phyloP scores from a whole-genome alignment of 2,797 vertebrate species.

The Lerista edwardsae region DNA sequence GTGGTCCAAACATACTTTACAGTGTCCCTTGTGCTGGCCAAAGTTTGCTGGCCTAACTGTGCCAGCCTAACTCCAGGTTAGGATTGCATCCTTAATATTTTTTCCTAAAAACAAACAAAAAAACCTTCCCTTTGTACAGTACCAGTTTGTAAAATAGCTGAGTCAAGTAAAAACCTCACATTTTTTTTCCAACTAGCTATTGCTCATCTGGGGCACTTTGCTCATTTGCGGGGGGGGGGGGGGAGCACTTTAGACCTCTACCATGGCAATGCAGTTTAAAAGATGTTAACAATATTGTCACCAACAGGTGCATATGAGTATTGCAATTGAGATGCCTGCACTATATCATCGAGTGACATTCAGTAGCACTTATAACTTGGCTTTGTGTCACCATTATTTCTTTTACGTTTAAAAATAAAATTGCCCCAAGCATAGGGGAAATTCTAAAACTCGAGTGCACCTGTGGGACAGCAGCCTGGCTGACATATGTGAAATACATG shows the following conservation, averaged over 20 bases:
- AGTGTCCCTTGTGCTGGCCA: too few relatives aligned
- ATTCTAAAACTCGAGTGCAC: conserved; percentile 50
- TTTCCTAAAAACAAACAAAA: not conserved
- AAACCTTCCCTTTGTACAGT: not conserved
- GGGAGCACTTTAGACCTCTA: conserved; percentile 11
- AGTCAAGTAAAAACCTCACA: not conserved
- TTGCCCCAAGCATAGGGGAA: conserved; percentile 27
- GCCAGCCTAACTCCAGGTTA: too few relatives aligned
- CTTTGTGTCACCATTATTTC: conserved; percentile 64
- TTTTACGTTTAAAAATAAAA: conserved; percentile 55
- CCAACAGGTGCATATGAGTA: conserved; percentile 49
- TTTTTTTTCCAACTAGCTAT: not conserved
- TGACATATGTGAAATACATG: conserved; percentile 63
- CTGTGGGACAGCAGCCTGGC: conserved; percentile 60
- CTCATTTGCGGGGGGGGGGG: conserved; percentile 41
- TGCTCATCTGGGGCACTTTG: conserved; percentile 26
- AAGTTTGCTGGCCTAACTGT: too few relatives aligned
- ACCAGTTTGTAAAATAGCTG: not conserved
- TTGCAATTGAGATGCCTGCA: conserved; percentile 39
- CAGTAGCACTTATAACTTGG: conserved; percentile 66
- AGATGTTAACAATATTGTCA: conserved; percentile 46
- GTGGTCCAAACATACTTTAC: too few relatives aligned
- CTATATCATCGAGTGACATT: conserved; percentile 65
- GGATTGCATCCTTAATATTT: conserved; percentile 15
- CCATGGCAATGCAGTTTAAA: conserved; percentile 32